A percentile compares a stretch with the other conserved stretches of the same genome.
Evolutionary conservation across 2,113 vertebrate genomes (phyloP).

Genomic region (Hassar affinis): DNA sequence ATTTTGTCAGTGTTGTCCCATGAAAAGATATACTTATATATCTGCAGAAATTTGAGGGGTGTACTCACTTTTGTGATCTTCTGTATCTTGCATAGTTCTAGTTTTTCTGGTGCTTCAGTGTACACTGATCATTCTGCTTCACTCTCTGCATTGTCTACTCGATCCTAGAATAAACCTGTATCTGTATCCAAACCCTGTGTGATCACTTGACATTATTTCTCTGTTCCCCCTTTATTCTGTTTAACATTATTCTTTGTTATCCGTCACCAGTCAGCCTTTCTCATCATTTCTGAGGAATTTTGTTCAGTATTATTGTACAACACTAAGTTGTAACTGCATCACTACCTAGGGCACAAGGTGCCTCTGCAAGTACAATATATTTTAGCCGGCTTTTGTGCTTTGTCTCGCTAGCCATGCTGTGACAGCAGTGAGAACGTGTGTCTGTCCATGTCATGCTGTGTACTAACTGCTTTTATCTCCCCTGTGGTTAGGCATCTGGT

Average conservation of each 20-base stretch:
- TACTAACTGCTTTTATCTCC: not conserved
- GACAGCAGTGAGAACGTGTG: not conserved
- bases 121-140: not conserved
- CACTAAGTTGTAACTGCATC: not conserved
- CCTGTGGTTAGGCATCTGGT: not conserved
- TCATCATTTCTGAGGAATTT: not conserved
- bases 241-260: not conserved
- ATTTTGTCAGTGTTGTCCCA: no score
- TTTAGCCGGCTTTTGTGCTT: not conserved
- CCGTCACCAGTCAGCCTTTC: not conserved
- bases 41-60: no score
- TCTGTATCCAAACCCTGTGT: not conserved
- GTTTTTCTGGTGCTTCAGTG: no score
- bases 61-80: no score
- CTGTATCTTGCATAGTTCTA: no score
- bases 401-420: not conserved
- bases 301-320: no score
- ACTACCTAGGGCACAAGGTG: not conserved
- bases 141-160: not conserved
- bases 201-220: not conserved
- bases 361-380: not conserved
- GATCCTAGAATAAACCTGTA: not conserved
- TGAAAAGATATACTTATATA: no score
- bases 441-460: not conserved
- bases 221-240: not conserved